These are phyloP conservation scores for Diuraphis noxia DNA, from an alignment of 1,140 invertebrate genomes.

Conservation along the genomic window DNA sequence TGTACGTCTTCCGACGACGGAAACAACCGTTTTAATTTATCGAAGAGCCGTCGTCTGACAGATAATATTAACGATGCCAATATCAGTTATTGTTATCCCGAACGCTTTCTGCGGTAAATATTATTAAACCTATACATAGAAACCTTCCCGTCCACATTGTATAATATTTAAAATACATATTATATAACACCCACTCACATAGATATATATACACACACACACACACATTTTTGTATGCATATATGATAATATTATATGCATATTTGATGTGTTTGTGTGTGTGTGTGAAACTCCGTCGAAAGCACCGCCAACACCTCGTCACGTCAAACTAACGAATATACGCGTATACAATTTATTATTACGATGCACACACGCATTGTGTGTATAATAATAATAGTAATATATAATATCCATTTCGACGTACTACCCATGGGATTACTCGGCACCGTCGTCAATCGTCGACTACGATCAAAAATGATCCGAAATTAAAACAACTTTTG, in stretches of 20 bases:
- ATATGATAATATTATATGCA: too few species aligned
- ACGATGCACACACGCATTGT: not conserved
- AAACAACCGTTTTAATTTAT: not conserved
- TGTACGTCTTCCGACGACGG: not conserved
- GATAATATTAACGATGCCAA: constrained; percentile 8
- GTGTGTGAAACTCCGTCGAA: not conserved
- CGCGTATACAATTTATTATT: not conserved
- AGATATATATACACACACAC: not conserved
- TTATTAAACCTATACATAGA: not conserved
- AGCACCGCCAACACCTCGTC: not conserved
- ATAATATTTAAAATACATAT: not conserved
- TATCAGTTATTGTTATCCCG: not conserved
- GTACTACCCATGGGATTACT: not conserved
- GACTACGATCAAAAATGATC: not conserved
- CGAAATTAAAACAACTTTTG: not conserved
- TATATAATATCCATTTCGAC: not conserved
- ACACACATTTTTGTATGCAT: too few species aligned
- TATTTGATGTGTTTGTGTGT: too few species aligned
- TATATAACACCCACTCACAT: not conserved
- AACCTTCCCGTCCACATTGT: not conserved
- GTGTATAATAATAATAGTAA: not conserved
- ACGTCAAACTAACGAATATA: not conserved
- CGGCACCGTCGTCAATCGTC: not conserved
- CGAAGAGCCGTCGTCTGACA: not conserved
- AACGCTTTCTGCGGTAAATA: not conserved